Conservation (phyloP, 1,140 invertebrate genomes). For the Aphelinus certus region DNA sequence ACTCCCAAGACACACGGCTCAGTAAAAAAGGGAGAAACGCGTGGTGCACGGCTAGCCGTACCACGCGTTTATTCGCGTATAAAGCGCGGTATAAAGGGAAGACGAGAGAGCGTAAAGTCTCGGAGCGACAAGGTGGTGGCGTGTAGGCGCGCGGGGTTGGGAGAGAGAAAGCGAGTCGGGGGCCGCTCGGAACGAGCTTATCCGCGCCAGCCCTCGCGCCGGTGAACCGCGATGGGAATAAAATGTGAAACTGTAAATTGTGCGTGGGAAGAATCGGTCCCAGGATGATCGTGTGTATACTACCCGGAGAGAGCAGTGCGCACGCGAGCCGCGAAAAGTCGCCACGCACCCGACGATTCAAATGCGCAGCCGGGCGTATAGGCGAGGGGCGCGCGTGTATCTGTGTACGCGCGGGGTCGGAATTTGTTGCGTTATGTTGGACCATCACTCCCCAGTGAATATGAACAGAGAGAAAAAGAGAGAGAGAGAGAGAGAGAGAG, state of each 20-base stretch:
- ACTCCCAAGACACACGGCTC: too few species aligned
- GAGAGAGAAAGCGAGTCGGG: neutral
- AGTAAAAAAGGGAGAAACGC: too few species aligned
- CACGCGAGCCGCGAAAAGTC: conserved; percentile 41
- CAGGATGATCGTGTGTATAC: conserved; percentile 55
- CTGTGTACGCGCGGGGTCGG: conserved; percentile 28
- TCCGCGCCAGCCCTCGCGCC: conserved; percentile 32
- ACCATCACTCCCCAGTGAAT: conserved; percentile 64
- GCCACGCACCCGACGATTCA: conserved; percentile 57
- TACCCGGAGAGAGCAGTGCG: conserved; percentile 25
- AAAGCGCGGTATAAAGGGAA: neutral
- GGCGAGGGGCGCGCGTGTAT: conserved; percentile 33
- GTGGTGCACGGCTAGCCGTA: too few species aligned
- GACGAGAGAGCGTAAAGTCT: too few species aligned
- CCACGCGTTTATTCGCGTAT: neutral
- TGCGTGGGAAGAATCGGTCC: conserved; percentile 66
- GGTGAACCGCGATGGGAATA: conserved; percentile 60
- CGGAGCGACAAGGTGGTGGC: too few species aligned
- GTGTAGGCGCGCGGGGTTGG: neutral
- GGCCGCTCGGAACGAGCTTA: conserved; percentile 45
- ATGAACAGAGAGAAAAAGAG: conserved; percentile 55
- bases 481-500: conserved; percentile 6
- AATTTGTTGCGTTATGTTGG: conserved; percentile 63
- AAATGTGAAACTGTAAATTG: conserved; percentile 68
- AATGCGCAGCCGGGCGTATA: conserved; percentile 58